Conservation (phyloP, 2,797 vertebrate species). For the Carduelis carduelis region DNA sequence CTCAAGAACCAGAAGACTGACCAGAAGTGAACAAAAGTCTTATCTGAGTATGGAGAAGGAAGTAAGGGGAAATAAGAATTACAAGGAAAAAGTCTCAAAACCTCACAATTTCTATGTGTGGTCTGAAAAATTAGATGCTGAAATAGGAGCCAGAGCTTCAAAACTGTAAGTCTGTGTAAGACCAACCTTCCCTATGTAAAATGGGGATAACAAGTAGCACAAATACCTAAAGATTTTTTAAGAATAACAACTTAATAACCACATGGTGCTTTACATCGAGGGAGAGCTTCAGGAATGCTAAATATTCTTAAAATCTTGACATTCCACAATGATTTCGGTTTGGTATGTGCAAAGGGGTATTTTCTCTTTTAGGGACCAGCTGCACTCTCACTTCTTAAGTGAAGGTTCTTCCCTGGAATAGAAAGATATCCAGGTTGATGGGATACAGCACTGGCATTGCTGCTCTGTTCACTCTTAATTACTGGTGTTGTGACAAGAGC, state of each 20-base stretch:
- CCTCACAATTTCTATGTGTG: neutral
- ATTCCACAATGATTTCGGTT: neutral
- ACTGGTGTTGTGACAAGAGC: neutral
- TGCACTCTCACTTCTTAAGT: neutral
- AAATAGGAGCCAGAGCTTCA: neutral
- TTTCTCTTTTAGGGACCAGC: neutral
- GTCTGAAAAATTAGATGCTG: neutral
- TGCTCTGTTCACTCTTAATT: neutral
- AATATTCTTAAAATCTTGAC: neutral
- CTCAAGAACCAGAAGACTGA: neutral
- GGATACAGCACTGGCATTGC: neutral
- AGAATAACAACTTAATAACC: neutral
- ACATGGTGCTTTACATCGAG: neutral
- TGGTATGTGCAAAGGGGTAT: neutral
- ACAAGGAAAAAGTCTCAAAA: neutral
- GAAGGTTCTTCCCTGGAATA: neutral
- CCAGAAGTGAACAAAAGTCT: neutral
- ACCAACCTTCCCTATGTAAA: neutral
- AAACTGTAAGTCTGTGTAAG: neutral
- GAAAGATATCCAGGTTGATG: neutral
- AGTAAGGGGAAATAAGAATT: neutral
- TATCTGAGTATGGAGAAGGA: neutral
- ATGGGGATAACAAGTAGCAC: neutral
- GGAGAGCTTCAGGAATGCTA: neutral
- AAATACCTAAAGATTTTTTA: neutral